These are phyloP conservation scores for Montipora sp. DNA, from an alignment of 64 coral and sea anemone genomes.

Conservation along the genomic window DNA sequence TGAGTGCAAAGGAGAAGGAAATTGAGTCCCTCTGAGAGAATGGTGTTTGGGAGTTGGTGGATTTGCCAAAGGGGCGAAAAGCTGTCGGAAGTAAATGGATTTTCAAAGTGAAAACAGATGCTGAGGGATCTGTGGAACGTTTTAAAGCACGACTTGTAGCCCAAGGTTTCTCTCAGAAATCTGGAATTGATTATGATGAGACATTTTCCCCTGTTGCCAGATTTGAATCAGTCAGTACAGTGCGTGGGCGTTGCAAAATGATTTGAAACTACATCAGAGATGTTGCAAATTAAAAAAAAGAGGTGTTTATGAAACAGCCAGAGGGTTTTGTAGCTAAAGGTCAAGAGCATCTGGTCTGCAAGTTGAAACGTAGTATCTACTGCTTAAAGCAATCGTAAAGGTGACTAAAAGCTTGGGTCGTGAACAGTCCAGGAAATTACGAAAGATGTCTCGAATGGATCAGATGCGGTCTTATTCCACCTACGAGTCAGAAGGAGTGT, in stretches of 20 bases:
- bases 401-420: too few species aligned
- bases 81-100: conserved; percentile 60
- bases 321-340: conserved; percentile 46
- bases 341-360: conserved; percentile 51
- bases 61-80: conserved; percentile 39
- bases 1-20: conserved; percentile 21
- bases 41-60: conserved; percentile 26
- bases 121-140: not conserved
- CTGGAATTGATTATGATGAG: conserved; percentile 60
- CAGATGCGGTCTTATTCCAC: too few species aligned
- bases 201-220: conserved; percentile 50
- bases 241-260: conserved; percentile 44
- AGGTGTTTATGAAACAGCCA: conserved; percentile 71
- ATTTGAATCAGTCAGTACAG: conserved; percentile 67
- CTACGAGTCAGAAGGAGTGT: too few species aligned
- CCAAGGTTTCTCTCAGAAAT: conserved; percentile 56
- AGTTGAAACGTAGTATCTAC: conserved; percentile 46
- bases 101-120: conserved; percentile 34
- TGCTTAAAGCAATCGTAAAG: conserved; percentile 10
- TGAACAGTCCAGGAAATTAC: too few species aligned
- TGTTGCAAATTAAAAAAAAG: conserved; percentile 55
- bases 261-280: conserved; percentile 62
- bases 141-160: conserved; percentile 59
- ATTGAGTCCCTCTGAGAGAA: not conserved
- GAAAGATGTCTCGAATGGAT: too few species aligned